A percentile compares a stretch with the other conserved stretches of the same genome.
These are phyloP conservation scores for Pogonomyrmex californicus DNA, from an alignment of 1,140 invertebrate genomes.

Conservation along the genomic window DNA sequence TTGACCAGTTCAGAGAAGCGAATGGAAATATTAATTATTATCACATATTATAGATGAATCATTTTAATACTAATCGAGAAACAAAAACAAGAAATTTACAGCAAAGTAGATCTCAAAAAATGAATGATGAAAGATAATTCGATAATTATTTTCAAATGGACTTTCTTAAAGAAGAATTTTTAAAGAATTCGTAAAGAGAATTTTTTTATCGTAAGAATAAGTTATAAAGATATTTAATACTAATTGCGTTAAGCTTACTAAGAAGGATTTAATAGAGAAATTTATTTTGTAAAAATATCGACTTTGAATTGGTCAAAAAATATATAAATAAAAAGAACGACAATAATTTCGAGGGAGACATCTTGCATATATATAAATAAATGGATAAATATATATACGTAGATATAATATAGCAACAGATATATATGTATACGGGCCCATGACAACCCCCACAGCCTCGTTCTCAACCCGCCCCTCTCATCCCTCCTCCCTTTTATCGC, in stretches of 20 bases:
- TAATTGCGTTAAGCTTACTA: background rate
- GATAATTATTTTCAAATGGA: background rate
- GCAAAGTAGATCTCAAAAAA: background rate
- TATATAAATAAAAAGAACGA: slow-evolving; percentile 27
- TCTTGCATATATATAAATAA: slow-evolving; percentile 60
- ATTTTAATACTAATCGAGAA: background rate
- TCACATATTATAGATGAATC: background rate
- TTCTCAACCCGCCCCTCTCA: slow-evolving; percentile 66
- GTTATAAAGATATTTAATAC: background rate
- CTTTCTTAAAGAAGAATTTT: background rate
- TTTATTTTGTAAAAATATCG: background rate
- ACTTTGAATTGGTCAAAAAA: slow-evolving; percentile 45
- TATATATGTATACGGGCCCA: slow-evolving; percentile 69
- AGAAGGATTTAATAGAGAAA: background rate
- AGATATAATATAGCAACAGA: slow-evolving; percentile 60
- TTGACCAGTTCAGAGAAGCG: slow-evolving; percentile 23
- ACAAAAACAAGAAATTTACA: background rate
- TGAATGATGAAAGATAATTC: background rate
- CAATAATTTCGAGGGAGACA: slow-evolving; percentile 35
- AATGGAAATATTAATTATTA: background rate
- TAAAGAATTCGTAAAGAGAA: too few relatives aligned
- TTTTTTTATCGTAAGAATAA: background rate
- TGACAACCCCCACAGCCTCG: slow-evolving; percentile 71
- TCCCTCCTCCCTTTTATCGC: slow-evolving; percentile 69
- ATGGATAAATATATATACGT: slow-evolving; percentile 64